These are phyloP conservation scores for Botrylloides violaceus DNA, from an alignment of 23 tunicate genomes.

Conservation along the genomic window DNA sequence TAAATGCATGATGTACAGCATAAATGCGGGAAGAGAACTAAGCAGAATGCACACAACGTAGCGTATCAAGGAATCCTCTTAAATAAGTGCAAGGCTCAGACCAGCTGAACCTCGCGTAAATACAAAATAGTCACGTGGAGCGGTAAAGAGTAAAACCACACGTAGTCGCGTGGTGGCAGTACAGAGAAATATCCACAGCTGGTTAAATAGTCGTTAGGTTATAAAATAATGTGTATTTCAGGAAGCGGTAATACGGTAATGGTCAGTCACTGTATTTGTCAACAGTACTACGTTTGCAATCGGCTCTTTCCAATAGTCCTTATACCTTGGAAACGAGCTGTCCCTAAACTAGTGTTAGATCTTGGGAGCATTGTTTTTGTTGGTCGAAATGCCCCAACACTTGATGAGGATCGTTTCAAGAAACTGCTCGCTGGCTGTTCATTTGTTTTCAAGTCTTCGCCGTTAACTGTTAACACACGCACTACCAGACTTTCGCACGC, in stretches of 20 bases:
- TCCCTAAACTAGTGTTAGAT: neutral
- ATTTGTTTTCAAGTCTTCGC: neutral
- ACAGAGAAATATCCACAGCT: too few species aligned
- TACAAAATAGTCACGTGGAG: neutral
- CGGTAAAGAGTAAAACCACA: neutral
- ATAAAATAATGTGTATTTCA: neutral
- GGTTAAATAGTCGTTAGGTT: neutral
- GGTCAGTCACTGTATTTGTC: too few species aligned
- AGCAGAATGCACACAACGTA: too few species aligned
- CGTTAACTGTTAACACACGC: neutral
- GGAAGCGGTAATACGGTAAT: neutral
- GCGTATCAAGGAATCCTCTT: too few species aligned
- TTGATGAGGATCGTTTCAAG: neutral
- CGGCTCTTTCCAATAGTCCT: neutral
- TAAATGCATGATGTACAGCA: too few species aligned
- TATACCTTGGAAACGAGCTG: neutral
- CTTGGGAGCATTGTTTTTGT: neutral
- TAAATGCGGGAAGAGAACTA: too few species aligned
- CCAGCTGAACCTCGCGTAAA: neutral
- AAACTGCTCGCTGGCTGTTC: neutral
- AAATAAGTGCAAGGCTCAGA: neutral
- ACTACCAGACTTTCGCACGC: constrained; percentile 12
- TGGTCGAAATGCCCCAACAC: neutral
- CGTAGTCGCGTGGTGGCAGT: too few species aligned
- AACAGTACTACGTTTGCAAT: neutral